Conservation (phyloP, 2,888 invertebrate species). For the Schrankia costaestrigalis region DNA sequence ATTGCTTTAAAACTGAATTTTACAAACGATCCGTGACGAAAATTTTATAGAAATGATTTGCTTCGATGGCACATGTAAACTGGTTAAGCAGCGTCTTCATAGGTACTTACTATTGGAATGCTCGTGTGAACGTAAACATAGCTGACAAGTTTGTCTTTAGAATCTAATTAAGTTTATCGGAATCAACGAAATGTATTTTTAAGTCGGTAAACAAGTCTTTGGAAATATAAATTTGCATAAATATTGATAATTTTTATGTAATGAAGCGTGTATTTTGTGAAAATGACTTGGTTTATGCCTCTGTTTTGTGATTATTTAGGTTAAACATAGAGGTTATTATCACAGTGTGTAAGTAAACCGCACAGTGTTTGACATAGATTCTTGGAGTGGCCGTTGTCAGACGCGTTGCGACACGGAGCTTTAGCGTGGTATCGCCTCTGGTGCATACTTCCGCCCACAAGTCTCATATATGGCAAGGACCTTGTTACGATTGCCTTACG, state of each 20-base stretch:
- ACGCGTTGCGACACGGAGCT: conserved; percentile 37
- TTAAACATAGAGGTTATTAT: conserved; percentile 9
- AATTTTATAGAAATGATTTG: conserved; percentile 18
- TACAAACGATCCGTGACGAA: conserved; percentile 16
- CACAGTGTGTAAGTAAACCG: neutral
- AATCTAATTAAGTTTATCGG: conserved; percentile 41
- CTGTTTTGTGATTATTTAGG: no score
- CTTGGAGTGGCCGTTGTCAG: conserved; percentile 27
- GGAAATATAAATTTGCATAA: conserved; percentile 15
- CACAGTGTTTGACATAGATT: conserved; percentile 11
- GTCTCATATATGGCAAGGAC: conserved; percentile 58
- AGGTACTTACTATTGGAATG: conserved; percentile 20
- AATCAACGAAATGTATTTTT: conserved; percentile 23
- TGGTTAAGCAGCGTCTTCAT: conserved; percentile 18
- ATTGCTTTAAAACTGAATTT: conserved; percentile 18
- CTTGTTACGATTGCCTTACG: conserved; percentile 57
- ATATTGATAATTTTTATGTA: no score
- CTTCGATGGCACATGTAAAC: conserved; percentile 23
- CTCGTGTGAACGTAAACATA: conserved; percentile 35
- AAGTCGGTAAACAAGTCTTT: conserved; percentile 12
- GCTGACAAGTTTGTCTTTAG: conserved; percentile 36
- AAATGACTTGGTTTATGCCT: no score
- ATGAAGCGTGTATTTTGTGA: no score
- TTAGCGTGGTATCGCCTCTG: conserved; percentile 35
- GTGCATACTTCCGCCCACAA: conserved; percentile 68